These are phyloP conservation scores for Eristalis pertinax DNA, from an alignment of 2,888 invertebrate species.

Conservation along the genomic window DNA sequence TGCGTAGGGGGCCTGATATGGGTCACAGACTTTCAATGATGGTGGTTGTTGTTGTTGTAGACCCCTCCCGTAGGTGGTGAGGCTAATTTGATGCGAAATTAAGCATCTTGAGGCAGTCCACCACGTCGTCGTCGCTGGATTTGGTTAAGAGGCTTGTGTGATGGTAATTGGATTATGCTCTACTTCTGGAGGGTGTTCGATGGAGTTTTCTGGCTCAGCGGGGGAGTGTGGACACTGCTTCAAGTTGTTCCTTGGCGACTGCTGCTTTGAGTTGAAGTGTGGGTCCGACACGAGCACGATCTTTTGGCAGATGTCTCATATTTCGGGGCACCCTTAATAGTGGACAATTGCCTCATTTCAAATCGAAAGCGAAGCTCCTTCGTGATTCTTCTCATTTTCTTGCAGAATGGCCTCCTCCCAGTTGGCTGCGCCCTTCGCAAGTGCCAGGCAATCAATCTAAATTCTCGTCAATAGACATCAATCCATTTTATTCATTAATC, in stretches of 20 bases:
- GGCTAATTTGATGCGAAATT: background rate
- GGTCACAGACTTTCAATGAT: constrained; percentile 46
- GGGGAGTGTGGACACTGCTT: no score
- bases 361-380: no score
- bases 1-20: constrained; percentile 37
- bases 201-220: no score
- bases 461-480: background rate
- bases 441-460: background rate
- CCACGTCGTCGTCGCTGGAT: background rate
- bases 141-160: background rate
- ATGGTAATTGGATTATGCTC: background rate
- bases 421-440: background rate
- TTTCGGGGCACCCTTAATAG: no score
- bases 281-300: no score
- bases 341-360: no score
- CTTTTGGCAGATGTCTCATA: no score
- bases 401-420: background rate
- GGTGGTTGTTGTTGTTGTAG: background rate
- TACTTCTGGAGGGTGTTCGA: background rate
- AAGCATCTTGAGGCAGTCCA: background rate
- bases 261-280: no score
- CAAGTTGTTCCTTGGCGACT: no score
- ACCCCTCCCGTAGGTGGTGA: background rate
- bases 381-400: no score
- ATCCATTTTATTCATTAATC: background rate